Base-by-base conservation (phyloP, 2,797 vertebrate genomes). In the Falco columbarius region DNA sequence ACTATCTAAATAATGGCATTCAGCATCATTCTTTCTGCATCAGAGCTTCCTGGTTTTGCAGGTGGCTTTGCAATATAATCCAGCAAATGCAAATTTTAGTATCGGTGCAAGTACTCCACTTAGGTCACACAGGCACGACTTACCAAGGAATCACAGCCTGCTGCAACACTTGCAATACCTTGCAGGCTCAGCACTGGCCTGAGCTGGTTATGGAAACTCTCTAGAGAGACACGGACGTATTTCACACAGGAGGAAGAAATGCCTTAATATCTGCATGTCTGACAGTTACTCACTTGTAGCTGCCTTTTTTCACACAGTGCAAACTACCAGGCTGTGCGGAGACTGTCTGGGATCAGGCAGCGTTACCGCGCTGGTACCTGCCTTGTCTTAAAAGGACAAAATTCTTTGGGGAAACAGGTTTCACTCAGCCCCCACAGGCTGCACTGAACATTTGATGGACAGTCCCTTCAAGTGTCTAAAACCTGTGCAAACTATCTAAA, bases 11-110 rank as follows among this genome's bases (percentile, higher is more conserved):
- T 95, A 96, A 79, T 47, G 58, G 20, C 89, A 77, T 89, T 96
- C 89, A 90, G 34, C 47, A 30, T 84, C 24, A 0, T 65, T 96
- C 93, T 94, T 89, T 86, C 88, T 90, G 87, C 7, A 3, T 89
- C n/a, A 59, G 67, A 95, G 81, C 38, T 8, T 82, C 94, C 70
- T 97, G 95, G 86, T 97, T 97, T 96, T 94, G 89, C 98, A 98
- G 97, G 94, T 98, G 96, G 96, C 75, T 95, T 97, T 91, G 67
- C 61, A 81, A 91, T 86, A 94, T 46, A 65, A 73, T 92, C 93
- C 89, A 94, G 89, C 75, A 96, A 97, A 89, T 77, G 70, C 72
- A 86, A 54, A 59, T 96, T 91, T 97, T 95, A 96, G 14, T 82
- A 77, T 71, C 75, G 55, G 54, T 84, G 72, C 88, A 92, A 94